Evolutionary conservation across 2,888 invertebrate genomes (phyloP), one percentile per base, ranked within the genome.

Genomic region (Andricus curvator): DNA sequence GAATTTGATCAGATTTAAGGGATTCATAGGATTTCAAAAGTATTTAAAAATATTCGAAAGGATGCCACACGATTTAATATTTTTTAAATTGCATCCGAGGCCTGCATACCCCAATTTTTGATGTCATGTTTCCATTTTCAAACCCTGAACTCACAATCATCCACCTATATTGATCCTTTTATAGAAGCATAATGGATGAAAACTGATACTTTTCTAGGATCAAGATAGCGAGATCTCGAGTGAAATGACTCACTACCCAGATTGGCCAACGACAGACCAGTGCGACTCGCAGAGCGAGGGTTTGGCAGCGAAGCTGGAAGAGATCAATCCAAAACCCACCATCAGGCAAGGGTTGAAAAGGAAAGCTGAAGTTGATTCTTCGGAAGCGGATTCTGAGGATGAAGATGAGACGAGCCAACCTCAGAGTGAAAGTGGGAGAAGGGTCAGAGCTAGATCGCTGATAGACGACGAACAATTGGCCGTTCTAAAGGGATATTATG

Each of bases 391-490:
- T n/a, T 86, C 87, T 22, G 96, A 95, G 83, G 96, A 95, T 85
- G 93, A 93, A 41, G 94, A 94, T 84, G 91, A 89, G 74, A 95
- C 94, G 33, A 90, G 89, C 25, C 94, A 78, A 93, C 93, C 37
- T 93, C 94, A 79, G 94, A 94, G 68, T 29, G 81, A 80, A 13
- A 93, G 94, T 83, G 96, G 96, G 64, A 95, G 97, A 84, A 97
- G 97, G 91, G 97, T 98, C 20, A 95, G 99, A 86, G 98, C 98
- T 1, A 95, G 99, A 81, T 99, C 99, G 11, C 96, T 98, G 84
- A 97, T 99, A 84, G 98, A 97, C 66, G 99, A 99, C 89, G 98
- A 98, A 90, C 99, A 99, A 92, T 95, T 99, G 89, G 95, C 96
- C 66, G 95, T 98, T 79, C 94, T 99, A 78, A 98, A 98, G 91